Evolutionary conservation across 2,888 invertebrate species (phyloP), one percentile per base, ranked within the genome.

Genomic region (Allacma fusca): DNA sequence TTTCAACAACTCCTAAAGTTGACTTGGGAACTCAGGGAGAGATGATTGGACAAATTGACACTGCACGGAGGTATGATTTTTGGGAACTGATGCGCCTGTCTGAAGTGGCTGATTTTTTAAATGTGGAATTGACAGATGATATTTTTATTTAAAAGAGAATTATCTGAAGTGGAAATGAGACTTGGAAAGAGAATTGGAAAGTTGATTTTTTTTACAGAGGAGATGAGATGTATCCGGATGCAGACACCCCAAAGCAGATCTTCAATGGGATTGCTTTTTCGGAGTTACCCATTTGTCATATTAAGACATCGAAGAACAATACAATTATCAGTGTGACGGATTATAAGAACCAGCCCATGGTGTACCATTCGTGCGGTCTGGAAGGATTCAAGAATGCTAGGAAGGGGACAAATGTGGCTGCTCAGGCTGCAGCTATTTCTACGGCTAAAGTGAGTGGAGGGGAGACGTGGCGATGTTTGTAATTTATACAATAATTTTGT

Each of bases 401-500:
- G 84, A 98, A 98, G 87, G 97, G 97, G 80, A 98, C 98, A 4
- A 97, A 96, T 86, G 93, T 98, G 85, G 98, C 98, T 57, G 98
- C 97, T 1, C 97, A 98, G 88, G 94, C 97, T 16, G 94, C 97
- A 28, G 97, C 95, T 28, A 91, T 96, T 75, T 91, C 89, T 78
- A 88, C 96, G 84, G 92, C 93, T 82, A 88, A 88, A 78, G 95
- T 95, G 88, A 89, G 90, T 50, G 16, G 50, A 50, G n/a, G 50
- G 34, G 34, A 9, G 34, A 34, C 9, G 34, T 34, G 9, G 34
- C 9, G 9, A 34, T 34, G 34, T 34, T 7, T 34, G 23, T 59
- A 59, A 16, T 44, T 16, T n/a, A n/a, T n/a, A n/a, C n/a, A n/a
- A n/a, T n/a, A n/a, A n/a, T n/a, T n/a, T n/a, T n/a, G n/a, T n/a